These are phyloP conservation scores for Strongylocentrotus purpuratus DNA, from an alignment of 35 echinoderm and acorn worm genomes.

Conservation along the genomic window DNA sequence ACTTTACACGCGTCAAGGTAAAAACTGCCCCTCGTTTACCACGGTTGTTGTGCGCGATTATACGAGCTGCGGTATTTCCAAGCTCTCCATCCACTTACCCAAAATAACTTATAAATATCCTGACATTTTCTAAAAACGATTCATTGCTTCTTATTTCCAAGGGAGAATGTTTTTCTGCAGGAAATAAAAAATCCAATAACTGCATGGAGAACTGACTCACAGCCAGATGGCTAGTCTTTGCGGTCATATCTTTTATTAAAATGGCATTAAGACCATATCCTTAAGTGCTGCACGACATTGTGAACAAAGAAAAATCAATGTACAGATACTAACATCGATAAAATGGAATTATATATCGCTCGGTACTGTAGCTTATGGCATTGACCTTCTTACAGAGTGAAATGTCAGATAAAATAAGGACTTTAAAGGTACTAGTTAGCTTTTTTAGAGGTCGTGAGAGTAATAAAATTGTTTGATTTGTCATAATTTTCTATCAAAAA, in stretches of 20 bases:
- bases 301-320: not conserved
- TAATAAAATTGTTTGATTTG: too few relatives aligned
- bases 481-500: too few relatives aligned
- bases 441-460: too few relatives aligned
- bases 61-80: not conserved
- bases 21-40: too few relatives aligned
- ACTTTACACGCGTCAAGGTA: too few relatives aligned
- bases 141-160: not conserved
- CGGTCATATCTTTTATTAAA: not conserved
- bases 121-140: not conserved
- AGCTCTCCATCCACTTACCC: not conserved
- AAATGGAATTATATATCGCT: not conserved
- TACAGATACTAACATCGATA: not conserved
- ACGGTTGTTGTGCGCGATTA: too few relatives aligned
- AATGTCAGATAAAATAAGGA: too few relatives aligned
- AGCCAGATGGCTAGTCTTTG: not conserved
- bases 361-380: not conserved
- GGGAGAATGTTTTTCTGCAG: not conserved
- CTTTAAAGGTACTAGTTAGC: too few relatives aligned
- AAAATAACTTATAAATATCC: not conserved
- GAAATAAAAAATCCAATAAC: slow-evolving; percentile 11
- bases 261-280: not conserved
- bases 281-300: not conserved
- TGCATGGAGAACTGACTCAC: not conserved
- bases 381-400: too few relatives aligned